Evolutionary conservation across 2,113 vertebrate genomes (phyloP).

Genomic region (Platichthys stellatus): DNA sequence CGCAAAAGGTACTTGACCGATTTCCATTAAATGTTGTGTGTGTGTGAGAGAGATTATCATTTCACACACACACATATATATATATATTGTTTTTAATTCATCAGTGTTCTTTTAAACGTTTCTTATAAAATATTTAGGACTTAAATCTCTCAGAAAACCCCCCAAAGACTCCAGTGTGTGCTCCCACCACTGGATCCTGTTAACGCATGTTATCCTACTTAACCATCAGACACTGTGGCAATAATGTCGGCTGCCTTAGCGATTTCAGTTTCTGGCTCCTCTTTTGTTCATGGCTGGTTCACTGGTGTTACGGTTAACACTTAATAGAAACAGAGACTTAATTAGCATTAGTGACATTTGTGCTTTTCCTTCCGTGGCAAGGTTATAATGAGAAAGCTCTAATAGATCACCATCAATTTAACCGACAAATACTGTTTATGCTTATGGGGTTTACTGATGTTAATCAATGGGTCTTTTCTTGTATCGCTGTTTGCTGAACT

Average conservation of each 20-base stretch:
- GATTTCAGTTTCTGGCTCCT: neutral
- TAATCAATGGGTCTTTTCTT: neutral
- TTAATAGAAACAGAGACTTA: neutral
- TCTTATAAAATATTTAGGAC: neutral
- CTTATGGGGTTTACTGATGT: neutral
- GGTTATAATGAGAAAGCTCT: conserved; percentile 10
- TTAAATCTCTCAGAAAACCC: neutral
- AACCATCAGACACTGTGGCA: neutral
- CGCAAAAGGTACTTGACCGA: too few relatives aligned
- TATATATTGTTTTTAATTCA: neutral
- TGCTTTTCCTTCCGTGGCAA: neutral
- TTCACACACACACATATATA: neutral
- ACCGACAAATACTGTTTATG: neutral
- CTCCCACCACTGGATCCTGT: neutral
- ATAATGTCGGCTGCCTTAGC: neutral
- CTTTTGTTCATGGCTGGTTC: neutral
- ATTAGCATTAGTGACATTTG: conserved; percentile 24
- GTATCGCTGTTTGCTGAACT: conserved; percentile 5
- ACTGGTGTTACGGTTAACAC: neutral
- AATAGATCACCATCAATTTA: neutral
- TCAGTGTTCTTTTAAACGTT: neutral
- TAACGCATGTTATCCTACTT: neutral
- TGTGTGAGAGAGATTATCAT: too few relatives aligned
- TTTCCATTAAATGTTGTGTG: too few relatives aligned
- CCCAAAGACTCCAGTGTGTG: neutral